Conservation (phyloP, 2,797 vertebrate genomes). For the Esox masquinongy region DNA sequence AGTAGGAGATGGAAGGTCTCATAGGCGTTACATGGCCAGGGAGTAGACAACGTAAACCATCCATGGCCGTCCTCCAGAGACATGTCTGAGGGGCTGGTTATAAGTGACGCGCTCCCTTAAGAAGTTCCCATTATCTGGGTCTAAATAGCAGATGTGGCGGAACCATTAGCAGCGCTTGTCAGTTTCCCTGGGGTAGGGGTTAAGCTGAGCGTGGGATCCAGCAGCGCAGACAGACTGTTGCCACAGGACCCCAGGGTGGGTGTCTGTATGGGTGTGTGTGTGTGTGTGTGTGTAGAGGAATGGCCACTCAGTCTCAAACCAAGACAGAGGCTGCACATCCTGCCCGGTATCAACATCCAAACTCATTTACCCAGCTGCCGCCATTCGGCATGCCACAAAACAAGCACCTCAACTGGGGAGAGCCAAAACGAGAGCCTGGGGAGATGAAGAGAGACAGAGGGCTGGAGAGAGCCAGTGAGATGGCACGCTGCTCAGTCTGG, state of each 20-base stretch:
- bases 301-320: slow-evolving; percentile 3
- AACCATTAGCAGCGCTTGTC: slow-evolving; percentile 47
- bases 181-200: slow-evolving; percentile 36
- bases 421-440: neutral
- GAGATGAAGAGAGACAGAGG: neutral
- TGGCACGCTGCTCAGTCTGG: neutral
- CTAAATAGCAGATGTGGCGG: slow-evolving; percentile 49
- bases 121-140: slow-evolving; percentile 53
- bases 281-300: no score
- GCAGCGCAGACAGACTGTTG: slow-evolving; percentile 29
- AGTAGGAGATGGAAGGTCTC: neutral
- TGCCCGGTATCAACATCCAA: neutral
- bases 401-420: neutral
- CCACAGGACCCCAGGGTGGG: slow-evolving; percentile 22
- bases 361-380: neutral
- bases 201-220: slow-evolving; percentile 19
- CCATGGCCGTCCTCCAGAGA: neutral
- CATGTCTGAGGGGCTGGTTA: slow-evolving; percentile 23
- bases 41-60: neutral
- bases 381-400: slow-evolving; percentile 1
- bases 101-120: slow-evolving; percentile 41
- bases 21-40: neutral
- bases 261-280: neutral
- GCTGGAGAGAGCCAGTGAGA: slow-evolving; percentile 2
- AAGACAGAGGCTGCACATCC: neutral